Percentiles rank a stretch among this genome's conserved stretches.
Conservation (phyloP, 64 coral and sea anemone species). For the Cladopsammia gracilis region DNA sequence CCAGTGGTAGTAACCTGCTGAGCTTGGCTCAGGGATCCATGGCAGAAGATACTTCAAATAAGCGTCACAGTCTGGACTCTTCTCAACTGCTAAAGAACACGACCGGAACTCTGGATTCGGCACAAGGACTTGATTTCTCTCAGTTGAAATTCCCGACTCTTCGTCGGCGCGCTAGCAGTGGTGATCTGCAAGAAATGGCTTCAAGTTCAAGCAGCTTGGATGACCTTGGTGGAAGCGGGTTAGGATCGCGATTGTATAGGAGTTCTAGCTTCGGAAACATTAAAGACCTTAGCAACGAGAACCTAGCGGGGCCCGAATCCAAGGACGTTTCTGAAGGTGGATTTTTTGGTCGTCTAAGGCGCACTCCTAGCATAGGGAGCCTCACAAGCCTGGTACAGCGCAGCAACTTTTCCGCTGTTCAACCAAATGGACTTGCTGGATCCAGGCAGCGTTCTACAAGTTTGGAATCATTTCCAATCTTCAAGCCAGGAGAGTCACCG, state of each 20-base stretch:
- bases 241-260: constrained; percentile 53
- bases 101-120: neutral
- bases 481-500: constrained; percentile 63
- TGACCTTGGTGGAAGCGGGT: neutral
- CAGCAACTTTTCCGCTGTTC: constrained; percentile 56
- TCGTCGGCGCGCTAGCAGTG: constrained; percentile 82
- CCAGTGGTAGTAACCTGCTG: constrained; percentile 86
- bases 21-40: constrained; percentile 44
- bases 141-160: constrained; percentile 76
- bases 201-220: constrained; percentile 16
- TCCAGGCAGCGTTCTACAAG: constrained; percentile 74
- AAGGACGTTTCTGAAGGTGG: constrained; percentile 55
- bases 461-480: constrained; percentile 67
- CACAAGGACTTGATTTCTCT: constrained; percentile 15
- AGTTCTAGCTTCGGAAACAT: constrained; percentile 86
- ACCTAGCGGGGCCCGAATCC: neutral
- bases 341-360: constrained; percentile 84
- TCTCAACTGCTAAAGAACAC: constrained; percentile 7
- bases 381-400: constrained; percentile 81
- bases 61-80: constrained; percentile 65
- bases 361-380: constrained; percentile 86
- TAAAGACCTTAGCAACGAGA: constrained; percentile 74
- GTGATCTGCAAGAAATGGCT: constrained; percentile 76
- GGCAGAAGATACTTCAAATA: constrained; percentile 3
- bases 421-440: constrained; percentile 37